Conservation (phyloP, 2,888 invertebrate genomes). For the Metacarcinus magister region DNA sequence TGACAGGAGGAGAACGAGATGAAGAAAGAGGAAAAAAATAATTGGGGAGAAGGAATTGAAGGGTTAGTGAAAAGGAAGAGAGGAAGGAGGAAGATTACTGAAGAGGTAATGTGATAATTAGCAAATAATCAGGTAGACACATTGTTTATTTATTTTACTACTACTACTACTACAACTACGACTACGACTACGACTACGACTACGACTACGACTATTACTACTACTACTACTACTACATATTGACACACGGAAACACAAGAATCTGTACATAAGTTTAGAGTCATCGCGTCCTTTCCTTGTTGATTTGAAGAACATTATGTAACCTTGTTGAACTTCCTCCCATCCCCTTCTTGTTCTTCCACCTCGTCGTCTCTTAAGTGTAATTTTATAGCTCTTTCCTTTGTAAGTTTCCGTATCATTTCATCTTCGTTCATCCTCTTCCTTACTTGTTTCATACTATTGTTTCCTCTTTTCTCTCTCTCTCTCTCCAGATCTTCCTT, state of each 20-base stretch:
- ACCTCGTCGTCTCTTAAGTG: neutral
- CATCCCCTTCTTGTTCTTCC: neutral
- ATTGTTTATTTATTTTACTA: neutral
- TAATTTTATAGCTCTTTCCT: neutral
- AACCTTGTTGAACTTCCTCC: neutral
- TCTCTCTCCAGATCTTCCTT: neutral
- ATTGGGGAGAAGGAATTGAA: neutral
- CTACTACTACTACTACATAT: neutral
- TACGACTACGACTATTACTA: slow-evolving; percentile 12
- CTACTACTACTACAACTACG: slow-evolving; percentile 18
- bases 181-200: slow-evolving; percentile 39
- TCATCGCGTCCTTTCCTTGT: neutral
- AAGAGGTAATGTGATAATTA: neutral
- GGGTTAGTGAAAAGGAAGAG: neutral
- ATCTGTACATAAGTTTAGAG: neutral
- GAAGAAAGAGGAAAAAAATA: neutral
- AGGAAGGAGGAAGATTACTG: neutral
- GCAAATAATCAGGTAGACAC: neutral
- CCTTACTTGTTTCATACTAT: neutral
- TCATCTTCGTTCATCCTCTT: neutral
- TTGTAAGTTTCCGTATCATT: slow-evolving; percentile 32
- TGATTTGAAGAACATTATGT: neutral
- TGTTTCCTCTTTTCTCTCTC: neutral
- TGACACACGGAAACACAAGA: neutral
- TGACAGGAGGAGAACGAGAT: neutral